Evolutionary conservation across 2,797 vertebrate species (phyloP).

Genomic region (Etheostoma perlongum): DNA sequence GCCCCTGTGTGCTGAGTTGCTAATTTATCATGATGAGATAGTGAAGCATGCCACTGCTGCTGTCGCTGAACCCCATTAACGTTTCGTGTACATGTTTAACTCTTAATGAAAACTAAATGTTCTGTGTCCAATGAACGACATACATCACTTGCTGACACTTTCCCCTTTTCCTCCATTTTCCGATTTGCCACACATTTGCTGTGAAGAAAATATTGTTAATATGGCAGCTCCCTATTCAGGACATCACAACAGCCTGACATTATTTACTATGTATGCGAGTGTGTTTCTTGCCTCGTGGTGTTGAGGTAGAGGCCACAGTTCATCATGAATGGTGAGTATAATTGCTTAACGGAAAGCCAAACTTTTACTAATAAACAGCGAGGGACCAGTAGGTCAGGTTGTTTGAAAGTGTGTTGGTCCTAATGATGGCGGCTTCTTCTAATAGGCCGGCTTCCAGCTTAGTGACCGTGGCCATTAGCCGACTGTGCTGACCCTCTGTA

Average conservation of each 20-base stretch:
- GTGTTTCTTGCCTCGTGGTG: constrained; percentile 41
- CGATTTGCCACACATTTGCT: constrained; percentile 45
- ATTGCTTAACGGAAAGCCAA: constrained; percentile 70
- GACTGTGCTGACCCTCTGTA: constrained; percentile 64
- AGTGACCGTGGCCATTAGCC: constrained; percentile 72
- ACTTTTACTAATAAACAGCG: constrained; percentile 78
- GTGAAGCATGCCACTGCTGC: constrained; percentile 71
- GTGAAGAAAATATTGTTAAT: constrained; percentile 65
- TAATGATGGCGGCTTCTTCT: constrained; percentile 71
- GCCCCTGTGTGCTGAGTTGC: constrained; percentile 70
- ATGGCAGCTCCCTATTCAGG: constrained; percentile 49
- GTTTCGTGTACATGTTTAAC: constrained; percentile 96
- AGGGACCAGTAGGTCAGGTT: constrained; percentile 68
- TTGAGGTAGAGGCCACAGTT: constrained; percentile 66
- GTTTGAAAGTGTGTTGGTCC: constrained; percentile 67
- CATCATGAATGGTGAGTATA: constrained; percentile 67
- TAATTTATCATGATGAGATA: constrained; percentile 85
- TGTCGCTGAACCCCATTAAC: constrained; percentile 90
- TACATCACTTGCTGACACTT: constrained; percentile 88
- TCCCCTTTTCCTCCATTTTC: constrained; percentile 69
- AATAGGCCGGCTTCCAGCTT: constrained; percentile 75
- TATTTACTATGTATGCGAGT: constrained; percentile 59
- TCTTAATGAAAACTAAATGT: constrained; percentile 99
- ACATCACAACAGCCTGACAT: constrained; percentile 44
- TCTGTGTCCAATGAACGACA: constrained; percentile 97